Percentiles rank a stretch among this genome's conserved stretches.
These are phyloP conservation scores for Lordiphosa stackelbergi DNA, from an alignment of 1,140 invertebrate genomes.

Conservation along the genomic window DNA sequence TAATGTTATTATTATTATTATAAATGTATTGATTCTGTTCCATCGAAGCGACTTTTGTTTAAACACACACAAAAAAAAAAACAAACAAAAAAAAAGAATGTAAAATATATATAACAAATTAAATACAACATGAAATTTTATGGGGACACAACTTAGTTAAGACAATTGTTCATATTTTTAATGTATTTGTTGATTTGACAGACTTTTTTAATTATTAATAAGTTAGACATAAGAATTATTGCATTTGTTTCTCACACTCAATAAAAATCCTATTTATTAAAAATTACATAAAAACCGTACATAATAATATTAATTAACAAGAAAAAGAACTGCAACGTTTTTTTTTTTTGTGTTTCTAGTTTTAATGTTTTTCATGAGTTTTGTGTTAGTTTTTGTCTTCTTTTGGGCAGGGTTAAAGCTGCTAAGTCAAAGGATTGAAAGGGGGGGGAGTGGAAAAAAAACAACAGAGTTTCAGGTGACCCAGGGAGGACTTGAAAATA, in stretches of 20 bases:
- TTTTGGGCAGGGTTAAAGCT: conserved; percentile 18
- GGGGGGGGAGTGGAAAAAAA: no score
- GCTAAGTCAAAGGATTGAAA: conserved; percentile 11
- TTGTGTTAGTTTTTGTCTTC: conserved; percentile 21
- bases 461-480: no score
- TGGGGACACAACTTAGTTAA: no score
- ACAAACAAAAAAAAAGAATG: conserved; percentile 1
- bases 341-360: conserved; percentile 7
- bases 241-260: conserved; percentile 50
- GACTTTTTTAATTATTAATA: conserved; percentile 19
- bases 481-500: no score
- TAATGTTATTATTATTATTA: conserved; percentile 3
- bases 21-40: no score
- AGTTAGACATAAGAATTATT: conserved; percentile 49
- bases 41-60: no score
- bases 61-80: no score
- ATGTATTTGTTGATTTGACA: conserved; percentile 6
- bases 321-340: conserved; percentile 50
- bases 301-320: conserved; percentile 61
- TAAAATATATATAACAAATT: no score
- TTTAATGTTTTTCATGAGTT: conserved; percentile 2
- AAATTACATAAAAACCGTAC: conserved; percentile 55
- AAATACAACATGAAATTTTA: no score
- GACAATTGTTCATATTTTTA: no score
- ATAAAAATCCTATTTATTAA: conserved; percentile 50